Conservation (phyloP, 2,797 vertebrate genomes). For the Sitta carolinensis region DNA sequence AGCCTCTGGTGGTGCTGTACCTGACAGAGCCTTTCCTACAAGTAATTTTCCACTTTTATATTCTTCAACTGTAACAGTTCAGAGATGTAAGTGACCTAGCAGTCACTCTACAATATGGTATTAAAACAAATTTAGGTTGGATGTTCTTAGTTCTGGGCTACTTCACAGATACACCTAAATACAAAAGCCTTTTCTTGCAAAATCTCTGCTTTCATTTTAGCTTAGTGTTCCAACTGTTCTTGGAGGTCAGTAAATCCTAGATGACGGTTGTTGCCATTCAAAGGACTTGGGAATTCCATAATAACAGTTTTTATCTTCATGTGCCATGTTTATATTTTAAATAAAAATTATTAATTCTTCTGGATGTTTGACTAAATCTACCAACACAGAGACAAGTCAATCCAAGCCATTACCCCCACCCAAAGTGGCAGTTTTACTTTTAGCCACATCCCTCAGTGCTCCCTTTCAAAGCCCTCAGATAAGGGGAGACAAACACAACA, state of each 20-base stretch:
- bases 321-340: not conserved
- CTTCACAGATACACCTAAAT: not conserved
- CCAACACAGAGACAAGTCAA: not conserved
- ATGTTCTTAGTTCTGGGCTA: not conserved
- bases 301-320: not conserved
- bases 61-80: not conserved
- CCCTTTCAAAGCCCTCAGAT: not conserved
- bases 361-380: not conserved
- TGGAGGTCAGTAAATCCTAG: not conserved
- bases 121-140: not conserved
- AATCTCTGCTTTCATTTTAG: not conserved
- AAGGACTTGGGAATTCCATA: not conserved
- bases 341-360: constrained; percentile 36
- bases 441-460: not conserved
- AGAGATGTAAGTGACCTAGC: not conserved
- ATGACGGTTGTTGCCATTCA: not conserved
- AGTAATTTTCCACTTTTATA: not conserved
- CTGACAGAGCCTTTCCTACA: not conserved
- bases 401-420: not conserved
- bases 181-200: not conserved
- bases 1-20: not conserved
- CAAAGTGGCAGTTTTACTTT: not conserved
- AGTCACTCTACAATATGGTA: not conserved
- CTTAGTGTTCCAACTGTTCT: not conserved
- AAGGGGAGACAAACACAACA: not conserved